A percentile compares a stretch with the other conserved stretches of the same genome.
Evolutionary conservation across 2,797 vertebrate genomes (phyloP).

Genomic region (Dendrocincla tyrannina): DNA sequence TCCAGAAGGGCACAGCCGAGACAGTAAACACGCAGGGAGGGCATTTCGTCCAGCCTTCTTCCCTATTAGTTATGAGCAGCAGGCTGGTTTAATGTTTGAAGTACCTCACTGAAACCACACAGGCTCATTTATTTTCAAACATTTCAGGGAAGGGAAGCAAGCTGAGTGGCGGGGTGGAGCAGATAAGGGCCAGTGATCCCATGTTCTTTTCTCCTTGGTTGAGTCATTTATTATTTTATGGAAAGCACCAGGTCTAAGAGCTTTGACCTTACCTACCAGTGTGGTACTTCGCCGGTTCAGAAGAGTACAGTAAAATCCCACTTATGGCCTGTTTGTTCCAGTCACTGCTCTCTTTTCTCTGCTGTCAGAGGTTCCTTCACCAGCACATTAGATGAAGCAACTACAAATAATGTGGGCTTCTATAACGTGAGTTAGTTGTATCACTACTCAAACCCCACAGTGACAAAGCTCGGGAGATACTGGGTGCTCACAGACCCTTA

Average conservation of each 20-base stretch:
- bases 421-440: neutral
- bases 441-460: neutral
- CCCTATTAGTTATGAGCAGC: neutral
- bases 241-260: neutral
- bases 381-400: neutral
- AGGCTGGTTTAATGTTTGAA: neutral
- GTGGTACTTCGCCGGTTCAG: neutral
- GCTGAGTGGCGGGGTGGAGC: neutral
- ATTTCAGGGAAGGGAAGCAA: neutral
- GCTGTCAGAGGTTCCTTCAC: neutral
- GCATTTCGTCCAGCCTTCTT: neutral
- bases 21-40: neutral
- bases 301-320: neutral
- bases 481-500: neutral
- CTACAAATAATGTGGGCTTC: neutral
- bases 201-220: neutral
- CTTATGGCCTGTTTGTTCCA: neutral
- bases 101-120: neutral
- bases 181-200: neutral
- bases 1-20: neutral
- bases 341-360: neutral
- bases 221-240: neutral
- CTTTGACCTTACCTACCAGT: neutral
- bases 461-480: neutral
- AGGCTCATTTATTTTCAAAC: neutral